Evolutionary conservation across 2,797 vertebrate species (phyloP).

Genomic region (Petrocephalus schoutedeni): DNA sequence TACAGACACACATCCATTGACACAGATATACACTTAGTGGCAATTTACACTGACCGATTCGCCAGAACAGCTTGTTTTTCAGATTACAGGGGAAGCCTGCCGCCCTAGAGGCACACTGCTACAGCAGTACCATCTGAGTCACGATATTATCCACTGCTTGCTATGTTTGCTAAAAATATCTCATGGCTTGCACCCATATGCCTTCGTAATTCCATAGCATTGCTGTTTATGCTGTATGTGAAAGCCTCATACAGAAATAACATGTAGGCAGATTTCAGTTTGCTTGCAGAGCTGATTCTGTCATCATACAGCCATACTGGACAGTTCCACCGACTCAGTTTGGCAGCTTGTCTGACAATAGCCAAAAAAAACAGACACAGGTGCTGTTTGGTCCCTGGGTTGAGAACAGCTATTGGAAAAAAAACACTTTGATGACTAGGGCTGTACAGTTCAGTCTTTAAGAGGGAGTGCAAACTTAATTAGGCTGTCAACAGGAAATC

Average conservation of each 20-base stretch:
- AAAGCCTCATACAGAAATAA: not conserved
- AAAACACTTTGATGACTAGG: not conserved
- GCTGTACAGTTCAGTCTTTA: not conserved
- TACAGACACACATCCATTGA: not conserved
- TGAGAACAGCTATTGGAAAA: not conserved
- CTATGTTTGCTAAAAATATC: not conserved
- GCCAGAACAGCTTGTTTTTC: not conserved
- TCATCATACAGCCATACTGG: not conserved
- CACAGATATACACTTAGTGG: not conserved
- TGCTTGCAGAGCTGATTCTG: not conserved
- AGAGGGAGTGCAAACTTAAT: not conserved
- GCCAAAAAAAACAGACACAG: too few relatives aligned
- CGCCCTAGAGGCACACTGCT: not conserved
- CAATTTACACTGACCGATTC: not conserved
- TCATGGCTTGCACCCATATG: not conserved
- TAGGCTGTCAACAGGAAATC: not conserved
- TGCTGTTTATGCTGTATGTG: not conserved
- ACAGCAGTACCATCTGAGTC: not conserved
- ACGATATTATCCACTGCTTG: not conserved
- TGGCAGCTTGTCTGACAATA: not conserved
- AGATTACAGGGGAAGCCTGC: not conserved
- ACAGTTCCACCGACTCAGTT: not conserved
- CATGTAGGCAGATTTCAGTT: slow-evolving; percentile 17
- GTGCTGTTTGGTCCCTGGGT: not conserved
- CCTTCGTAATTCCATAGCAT: not conserved